Evolutionary conservation across 1,140 invertebrate genomes (phyloP), one percentile per base, ranked within the genome.

Genomic region (Anadara kagoshimensis): DNA sequence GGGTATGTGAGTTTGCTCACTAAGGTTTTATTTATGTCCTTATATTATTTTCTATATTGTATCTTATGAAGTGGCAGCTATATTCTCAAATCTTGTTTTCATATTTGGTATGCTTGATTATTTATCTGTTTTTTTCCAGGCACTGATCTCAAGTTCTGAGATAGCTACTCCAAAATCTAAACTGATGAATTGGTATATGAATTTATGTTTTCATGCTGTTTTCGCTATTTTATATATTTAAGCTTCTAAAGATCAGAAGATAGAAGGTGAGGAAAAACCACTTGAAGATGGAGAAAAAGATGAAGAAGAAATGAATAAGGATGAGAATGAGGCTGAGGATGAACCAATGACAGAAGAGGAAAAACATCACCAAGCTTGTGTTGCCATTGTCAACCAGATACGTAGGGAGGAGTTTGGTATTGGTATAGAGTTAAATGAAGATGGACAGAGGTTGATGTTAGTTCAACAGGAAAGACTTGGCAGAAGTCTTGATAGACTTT

Each of bases 401-500:
- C 66, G 81, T n/a, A 66, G 74, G 43, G 84, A 86, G 14, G 85
- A 86, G 76, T 87, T 87, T 83, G 83, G 83, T 26, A 76, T 85
- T 22, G 85, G 84, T 4, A 74, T 83, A n/a, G 73, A 85, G 58
- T 78, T 89, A 18, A 85, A 83, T 76, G 83, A 84, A 62, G 82
- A 85, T 63, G 87, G 83, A 49, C 63, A 84, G 54, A 83, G 81
- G 22, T 77, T 87, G 53, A 85, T 86, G 81, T 69, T 62, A 71
- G 79, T 82, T 20, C 84, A 86, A 54, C 82, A 86, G 57, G 86
- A 86, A 65, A 75, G 85, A 47, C 75, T 86, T 1, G 86, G 86
- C 0, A 79, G 86, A 49, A 88, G 86, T 73, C 71, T 88, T 26
- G 83, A 88, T 71, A 76, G 87, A n/a, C 70, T 90, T 24, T 89